Percentiles rank a stretch among this genome's conserved stretches.
These are phyloP conservation scores for Rhingia campestris DNA, from an alignment of 2,888 invertebrate genomes.

Conservation along the genomic window DNA sequence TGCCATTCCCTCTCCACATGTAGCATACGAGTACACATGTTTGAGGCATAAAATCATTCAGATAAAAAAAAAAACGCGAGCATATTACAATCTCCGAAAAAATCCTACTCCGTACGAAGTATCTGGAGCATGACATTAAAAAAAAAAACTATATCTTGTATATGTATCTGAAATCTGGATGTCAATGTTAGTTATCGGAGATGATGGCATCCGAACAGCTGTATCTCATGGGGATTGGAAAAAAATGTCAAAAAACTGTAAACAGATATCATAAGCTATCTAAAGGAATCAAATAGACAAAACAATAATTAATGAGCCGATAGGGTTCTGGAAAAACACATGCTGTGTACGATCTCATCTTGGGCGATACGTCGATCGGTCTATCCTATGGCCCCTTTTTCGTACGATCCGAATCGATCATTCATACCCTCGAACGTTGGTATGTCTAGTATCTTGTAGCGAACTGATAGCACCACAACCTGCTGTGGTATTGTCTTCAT, in stretches of 20 bases:
- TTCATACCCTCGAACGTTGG: constrained; percentile 17
- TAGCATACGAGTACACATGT: constrained; percentile 26
- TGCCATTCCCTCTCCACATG: constrained; percentile 59
- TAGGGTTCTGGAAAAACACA: constrained; percentile 50
- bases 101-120: constrained; percentile 5
- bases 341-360: constrained; percentile 31
- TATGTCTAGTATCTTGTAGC: constrained; percentile 38
- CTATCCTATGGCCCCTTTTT: not conserved
- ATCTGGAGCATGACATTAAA: constrained; percentile 56
- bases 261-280: constrained; percentile 60
- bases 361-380: constrained; percentile 27
- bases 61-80: not conserved
- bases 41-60: not conserved
- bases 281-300: constrained; percentile 64
- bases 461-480: constrained; percentile 50
- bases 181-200: constrained; percentile 53
- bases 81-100: constrained; percentile 23
- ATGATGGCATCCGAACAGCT: constrained; percentile 56
- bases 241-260: constrained; percentile 28
- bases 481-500: constrained; percentile 72
- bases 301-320: constrained; percentile 67
- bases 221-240: not conserved
- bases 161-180: constrained; percentile 39
- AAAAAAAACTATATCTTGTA: constrained; percentile 16
- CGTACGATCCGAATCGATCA: constrained; percentile 59